phyloP scores from a whole-genome alignment of 2,797 vertebrate species.

The Oreochromis grahami region DNA sequence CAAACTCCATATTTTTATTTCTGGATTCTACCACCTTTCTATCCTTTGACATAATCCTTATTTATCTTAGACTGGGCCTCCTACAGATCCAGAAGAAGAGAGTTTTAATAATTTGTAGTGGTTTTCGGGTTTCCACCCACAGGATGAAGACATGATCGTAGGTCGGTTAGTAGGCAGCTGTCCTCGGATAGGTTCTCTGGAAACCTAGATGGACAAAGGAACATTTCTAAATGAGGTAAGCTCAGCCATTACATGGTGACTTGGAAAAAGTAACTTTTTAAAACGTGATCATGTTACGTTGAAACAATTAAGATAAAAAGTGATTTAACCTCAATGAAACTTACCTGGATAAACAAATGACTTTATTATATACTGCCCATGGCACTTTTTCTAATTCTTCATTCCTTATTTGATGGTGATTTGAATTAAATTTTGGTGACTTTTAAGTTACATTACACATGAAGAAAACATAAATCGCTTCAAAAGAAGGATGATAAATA shows the following conservation, averaged over 20 bases:
- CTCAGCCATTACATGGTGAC: neutral
- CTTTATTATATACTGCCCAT: accelerated
- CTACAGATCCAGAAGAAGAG: neutral
- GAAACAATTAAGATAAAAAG: neutral
- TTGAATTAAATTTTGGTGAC: neutral
- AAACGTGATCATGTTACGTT: neutral
- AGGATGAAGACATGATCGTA: neutral
- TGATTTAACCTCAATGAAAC: neutral
- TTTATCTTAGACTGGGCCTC: neutral
- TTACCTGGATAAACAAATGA: neutral
- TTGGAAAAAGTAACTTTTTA: neutral
- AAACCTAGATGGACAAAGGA: neutral
- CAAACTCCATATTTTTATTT: neutral
- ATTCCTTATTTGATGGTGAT: neutral
- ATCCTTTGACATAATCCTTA: neutral
- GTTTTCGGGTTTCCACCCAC: neutral
- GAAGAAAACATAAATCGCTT: neutral
- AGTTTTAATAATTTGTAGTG: neutral
- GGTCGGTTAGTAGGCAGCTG: neutral
- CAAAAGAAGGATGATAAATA: neutral
- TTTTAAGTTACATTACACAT: neutral
- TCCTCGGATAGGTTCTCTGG: neutral
- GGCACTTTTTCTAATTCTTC: neutral
- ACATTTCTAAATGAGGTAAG: neutral
- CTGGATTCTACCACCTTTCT: neutral